Evolutionary conservation across 2,888 invertebrate genomes (phyloP).

Genomic region (Ceratothoa steindachneri): DNA sequence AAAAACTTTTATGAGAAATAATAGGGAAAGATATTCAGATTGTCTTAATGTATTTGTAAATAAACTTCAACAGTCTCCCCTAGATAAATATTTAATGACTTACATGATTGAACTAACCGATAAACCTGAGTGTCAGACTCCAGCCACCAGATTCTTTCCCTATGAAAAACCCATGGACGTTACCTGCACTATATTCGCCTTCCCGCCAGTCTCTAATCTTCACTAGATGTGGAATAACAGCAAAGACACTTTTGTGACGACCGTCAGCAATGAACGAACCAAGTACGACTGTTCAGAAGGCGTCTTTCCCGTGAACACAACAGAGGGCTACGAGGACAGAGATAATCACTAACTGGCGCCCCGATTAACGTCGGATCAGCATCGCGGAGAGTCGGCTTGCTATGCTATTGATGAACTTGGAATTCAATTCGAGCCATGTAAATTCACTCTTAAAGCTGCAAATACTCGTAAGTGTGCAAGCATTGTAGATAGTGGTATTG

Average conservation of each 20-base stretch:
- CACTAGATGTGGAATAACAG: slow-evolving; percentile 43
- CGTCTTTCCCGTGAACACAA: slow-evolving; percentile 16
- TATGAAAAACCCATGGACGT: slow-evolving; percentile 47
- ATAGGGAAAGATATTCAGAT: too few relatives aligned
- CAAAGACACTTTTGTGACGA: slow-evolving; percentile 24
- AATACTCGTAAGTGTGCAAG: too few relatives aligned
- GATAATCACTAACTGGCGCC: too few relatives aligned
- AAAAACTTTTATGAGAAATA: too few relatives aligned
- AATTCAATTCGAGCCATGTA: slow-evolving; percentile 17
- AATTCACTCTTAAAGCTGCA: slow-evolving; percentile 19
- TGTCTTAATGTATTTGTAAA: too few relatives aligned
- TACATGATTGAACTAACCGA: too few relatives aligned
- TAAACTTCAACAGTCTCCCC: too few relatives aligned
- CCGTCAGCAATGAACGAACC: slow-evolving; percentile 13
- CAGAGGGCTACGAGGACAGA: slow-evolving; percentile 9
- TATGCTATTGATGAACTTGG: slow-evolving; percentile 17
- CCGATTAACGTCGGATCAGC: too few relatives aligned
- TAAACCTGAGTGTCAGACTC: slow-evolving; percentile 36
- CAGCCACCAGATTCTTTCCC: slow-evolving; percentile 44
- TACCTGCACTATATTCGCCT: slow-evolving; percentile 38
- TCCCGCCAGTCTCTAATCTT: slow-evolving; percentile 33
- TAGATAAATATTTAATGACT: too few relatives aligned
- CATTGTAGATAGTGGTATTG: too few relatives aligned
- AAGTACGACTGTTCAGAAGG: slow-evolving; percentile 18
- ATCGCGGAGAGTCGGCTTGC: slow-evolving; percentile 19